Base-by-base conservation (phyloP, 2,113 vertebrate genomes). In the Acanthisitta chloris region DNA sequence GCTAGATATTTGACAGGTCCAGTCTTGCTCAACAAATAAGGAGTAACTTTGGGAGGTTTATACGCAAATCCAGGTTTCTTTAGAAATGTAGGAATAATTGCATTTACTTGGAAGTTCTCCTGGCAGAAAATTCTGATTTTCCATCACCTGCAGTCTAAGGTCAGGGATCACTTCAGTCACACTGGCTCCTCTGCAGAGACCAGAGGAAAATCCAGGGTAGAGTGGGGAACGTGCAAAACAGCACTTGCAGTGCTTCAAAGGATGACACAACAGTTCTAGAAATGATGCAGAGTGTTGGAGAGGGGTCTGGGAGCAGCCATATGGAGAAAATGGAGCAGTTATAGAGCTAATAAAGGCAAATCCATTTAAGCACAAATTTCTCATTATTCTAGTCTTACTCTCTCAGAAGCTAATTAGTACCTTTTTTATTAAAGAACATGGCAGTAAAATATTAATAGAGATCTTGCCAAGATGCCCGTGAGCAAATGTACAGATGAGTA, bases 31-130 rank as follows among this genome's bases (percentile, higher is more conserved):
- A 69, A 62, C 31, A 38, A 73, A n/a, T 19, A 59, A 14, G 20
- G 12, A 55, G 5, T 10, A 48, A 7, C 8, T 51, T 6, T 13
- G 36, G 6, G 3, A 0, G 0, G 17, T 36, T 81, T 85, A 17
- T 61, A 33, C 55, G 21, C 33, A 87, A 51, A 67, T 49, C 12
- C 3, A 42, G 10, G 3, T 2, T 17, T 77, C 1, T 6, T 28
- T 81, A 20, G 49, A 54, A 81, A 73, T 11, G 12, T 12, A 20
- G 18, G 18, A 59, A 8, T 76, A 46, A 42, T 34, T 51, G 3
- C 34, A 54, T 4, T 74, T 72, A 33, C 25, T 21, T 55, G 21
- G 21, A 55, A 77, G 16, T 2, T 64, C 12, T 90, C 8, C 7
- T 7, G 61, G n/a, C 21, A 61, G 26, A 77, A 36, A 28, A 7